Conservation (phyloP, 2,113 vertebrate genomes). For the Casuarius casuarius region DNA sequence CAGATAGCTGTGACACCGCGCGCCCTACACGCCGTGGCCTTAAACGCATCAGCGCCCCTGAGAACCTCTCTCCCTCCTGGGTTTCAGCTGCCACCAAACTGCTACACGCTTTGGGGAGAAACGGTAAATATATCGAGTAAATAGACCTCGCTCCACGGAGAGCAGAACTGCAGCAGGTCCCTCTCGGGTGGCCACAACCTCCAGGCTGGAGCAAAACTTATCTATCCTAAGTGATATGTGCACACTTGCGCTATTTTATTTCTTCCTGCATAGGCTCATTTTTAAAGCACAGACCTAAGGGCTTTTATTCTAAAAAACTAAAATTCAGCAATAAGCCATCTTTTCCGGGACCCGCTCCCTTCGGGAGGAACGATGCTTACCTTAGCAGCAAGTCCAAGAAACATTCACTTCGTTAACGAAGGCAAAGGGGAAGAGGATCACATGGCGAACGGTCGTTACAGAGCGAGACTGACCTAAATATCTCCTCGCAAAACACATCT, state of each 20-base stretch:
- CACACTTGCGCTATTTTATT: not conserved
- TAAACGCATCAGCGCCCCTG: rapidly evolving
- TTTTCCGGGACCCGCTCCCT: not conserved
- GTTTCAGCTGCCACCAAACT: not conserved
- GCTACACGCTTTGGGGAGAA: rapidly evolving
- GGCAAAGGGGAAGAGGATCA: not conserved
- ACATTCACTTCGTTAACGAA: rapidly evolving
- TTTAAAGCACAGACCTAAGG: too few relatives aligned
- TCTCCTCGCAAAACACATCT: not conserved
- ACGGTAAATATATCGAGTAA: rapidly evolving
- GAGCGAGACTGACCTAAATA: not conserved
- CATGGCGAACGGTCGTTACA: rapidly evolving
- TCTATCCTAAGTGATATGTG: not conserved
- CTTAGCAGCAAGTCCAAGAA: not conserved
- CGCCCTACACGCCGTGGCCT: not conserved
- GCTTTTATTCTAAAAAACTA: not conserved
- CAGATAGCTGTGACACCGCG: rapidly evolving
- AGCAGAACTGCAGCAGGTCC: not conserved
- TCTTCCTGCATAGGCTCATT: not conserved
- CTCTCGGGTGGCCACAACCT: rapidly evolving
- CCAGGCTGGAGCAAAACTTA: not conserved
- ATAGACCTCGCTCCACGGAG: too few relatives aligned
- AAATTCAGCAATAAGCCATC: not conserved
- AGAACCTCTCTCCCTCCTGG: not conserved
- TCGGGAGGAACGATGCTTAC: not conserved